These are phyloP conservation scores for Osmoderma eremita DNA, from an alignment of 2,888 invertebrate species.

Conservation along the genomic window DNA sequence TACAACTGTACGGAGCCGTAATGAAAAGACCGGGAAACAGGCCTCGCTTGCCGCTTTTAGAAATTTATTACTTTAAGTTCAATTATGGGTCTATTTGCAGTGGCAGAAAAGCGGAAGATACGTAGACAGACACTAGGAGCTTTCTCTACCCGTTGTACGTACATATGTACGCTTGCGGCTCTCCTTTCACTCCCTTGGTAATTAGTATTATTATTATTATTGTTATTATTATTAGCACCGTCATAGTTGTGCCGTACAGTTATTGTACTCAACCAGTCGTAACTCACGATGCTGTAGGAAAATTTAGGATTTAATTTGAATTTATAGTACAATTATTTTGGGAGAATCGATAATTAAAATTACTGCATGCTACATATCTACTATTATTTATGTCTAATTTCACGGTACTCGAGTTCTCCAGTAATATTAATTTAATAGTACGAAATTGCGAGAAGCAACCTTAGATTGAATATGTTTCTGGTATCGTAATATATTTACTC, in stretches of 20 bases:
- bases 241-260: conserved; percentile 7
- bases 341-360: conserved; percentile 23
- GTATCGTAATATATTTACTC: too few species aligned
- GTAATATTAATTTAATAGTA: too few species aligned
- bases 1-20: neutral
- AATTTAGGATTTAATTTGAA: conserved; percentile 35
- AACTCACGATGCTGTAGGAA: neutral
- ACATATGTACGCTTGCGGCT: neutral
- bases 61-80: conserved; percentile 31
- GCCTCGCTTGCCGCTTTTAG: conserved; percentile 18
- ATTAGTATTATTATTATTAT: conserved; percentile 29
- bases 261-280: conserved; percentile 15
- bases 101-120: neutral
- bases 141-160: neutral
- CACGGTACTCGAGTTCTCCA: too few species aligned
- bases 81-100: conserved; percentile 34
- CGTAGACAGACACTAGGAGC: neutral
- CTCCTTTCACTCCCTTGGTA: neutral
- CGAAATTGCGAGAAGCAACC: too few species aligned
- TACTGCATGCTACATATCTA: neutral
- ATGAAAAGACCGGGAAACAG: conserved; percentile 35
- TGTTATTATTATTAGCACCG: neutral
- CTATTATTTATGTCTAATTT: too few species aligned
- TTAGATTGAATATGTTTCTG: too few species aligned
- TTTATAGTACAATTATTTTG: conserved; percentile 31